Base-by-base conservation (phyloP, 2,888 invertebrate species). In the Cheilosia pagana region DNA sequence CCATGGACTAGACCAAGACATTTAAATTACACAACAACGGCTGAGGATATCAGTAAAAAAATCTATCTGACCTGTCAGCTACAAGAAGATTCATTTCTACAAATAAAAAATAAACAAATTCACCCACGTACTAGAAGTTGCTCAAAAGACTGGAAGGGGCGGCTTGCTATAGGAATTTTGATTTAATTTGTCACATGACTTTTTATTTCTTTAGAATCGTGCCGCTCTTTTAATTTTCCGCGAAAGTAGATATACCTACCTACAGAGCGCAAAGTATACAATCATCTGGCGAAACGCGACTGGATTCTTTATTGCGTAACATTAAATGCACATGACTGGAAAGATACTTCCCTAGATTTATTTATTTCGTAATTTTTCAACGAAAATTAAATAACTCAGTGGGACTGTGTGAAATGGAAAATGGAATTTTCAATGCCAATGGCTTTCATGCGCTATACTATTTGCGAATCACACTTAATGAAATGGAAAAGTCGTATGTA, bases 181-280 rank as follows among this genome's bases (percentile, higher is more conserved):
- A 67, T 53, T 67, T 53, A 41, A 53, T 67, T 55, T 68, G 67
- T 68, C 53, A 68, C 67, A 68, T 68, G 67, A 68, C 45, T 19
- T 45, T 19, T 55, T 28, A 31, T 65, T 52, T 65, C 39, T 12
- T 19, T 23, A 65, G 52, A 65, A 39, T 39, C 39, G 65, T 39
- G 39, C 52, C 23, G 21, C 19, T 45, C 39, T 41, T 43, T 68
- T 53, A 25, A 19, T 55, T 55, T 28, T 55, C 53, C 55, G 0
- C 41, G 8, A n/a, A 43, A 68, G 55, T 68, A 68, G 53, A 53
- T 68, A 55, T 43, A 28, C 21, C 35, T 12, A 50, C 16, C 41
- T n/a, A n/a, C 5, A 45, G 10, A 68, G n/a, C n/a, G n/a, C 5
- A 23, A 25, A 35, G n/a, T 6, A n/a, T 55, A 23, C 21, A 28